phyloP scores from a whole-genome alignment of 2,113 vertebrate species.

The Lophotis ruficrista region DNA sequence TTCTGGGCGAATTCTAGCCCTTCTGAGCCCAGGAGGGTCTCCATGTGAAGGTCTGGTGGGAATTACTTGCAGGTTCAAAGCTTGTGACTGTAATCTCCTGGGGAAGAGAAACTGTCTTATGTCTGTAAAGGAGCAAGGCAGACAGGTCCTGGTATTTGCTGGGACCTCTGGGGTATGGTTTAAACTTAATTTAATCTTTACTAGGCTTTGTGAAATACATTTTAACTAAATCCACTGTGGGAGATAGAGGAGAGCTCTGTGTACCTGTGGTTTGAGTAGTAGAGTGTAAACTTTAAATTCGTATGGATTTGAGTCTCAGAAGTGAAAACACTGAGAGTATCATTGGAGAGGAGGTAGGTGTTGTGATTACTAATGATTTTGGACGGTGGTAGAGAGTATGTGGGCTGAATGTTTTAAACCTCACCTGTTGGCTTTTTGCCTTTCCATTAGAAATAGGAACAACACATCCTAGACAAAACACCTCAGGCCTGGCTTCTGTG shows the following conservation, averaged over 20 bases:
- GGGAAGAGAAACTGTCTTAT: neutral
- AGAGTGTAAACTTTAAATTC: neutral
- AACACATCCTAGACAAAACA: neutral
- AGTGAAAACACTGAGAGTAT: neutral
- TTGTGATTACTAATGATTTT: neutral
- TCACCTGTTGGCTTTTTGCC: neutral
- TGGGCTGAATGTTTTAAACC: neutral
- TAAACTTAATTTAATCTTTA: neutral
- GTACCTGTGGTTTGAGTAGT: neutral
- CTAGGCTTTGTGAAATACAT: neutral
- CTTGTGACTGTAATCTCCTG: neutral
- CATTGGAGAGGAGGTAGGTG: neutral
- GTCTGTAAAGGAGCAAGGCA: neutral
- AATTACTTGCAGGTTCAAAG: neutral
- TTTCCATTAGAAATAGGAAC: neutral
- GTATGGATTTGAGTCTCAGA: neutral
- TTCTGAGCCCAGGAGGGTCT: neutral
- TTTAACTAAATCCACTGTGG: neutral
- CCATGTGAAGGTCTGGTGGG: neutral
- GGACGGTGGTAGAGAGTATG: neutral
- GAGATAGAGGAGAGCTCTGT: neutral
- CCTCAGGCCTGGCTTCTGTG: slow-evolving; percentile 17
- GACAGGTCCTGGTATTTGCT: neutral
- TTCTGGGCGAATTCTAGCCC: neutral
- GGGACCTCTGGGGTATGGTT: neutral